phyloP scores from a whole-genome alignment of 2,888 invertebrate genomes.

The Catocala sponsa region DNA sequence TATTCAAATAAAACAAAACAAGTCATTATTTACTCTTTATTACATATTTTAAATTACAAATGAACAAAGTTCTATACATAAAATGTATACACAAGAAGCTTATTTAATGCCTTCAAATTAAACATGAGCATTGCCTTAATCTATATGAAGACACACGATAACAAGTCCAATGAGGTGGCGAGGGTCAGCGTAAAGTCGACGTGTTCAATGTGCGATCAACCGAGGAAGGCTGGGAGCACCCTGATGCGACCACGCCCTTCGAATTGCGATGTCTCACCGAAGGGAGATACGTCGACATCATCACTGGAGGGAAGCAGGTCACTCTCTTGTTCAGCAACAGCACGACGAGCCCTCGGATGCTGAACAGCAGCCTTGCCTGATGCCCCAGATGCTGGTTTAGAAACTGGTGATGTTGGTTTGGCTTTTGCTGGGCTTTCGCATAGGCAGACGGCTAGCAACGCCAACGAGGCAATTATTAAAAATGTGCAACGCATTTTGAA shows the following conservation, averaged over 20 bases:
- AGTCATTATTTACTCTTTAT: no score
- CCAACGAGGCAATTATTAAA: conserved; percentile 79
- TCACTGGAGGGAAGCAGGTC: conserved; percentile 74
- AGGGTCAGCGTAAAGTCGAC: background rate
- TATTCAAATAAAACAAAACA: no score
- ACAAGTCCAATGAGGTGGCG: background rate
- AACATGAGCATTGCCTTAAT: conserved; percentile 3
- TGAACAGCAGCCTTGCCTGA: conserved; percentile 74
- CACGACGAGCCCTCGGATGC: conserved; percentile 66
- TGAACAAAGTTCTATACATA: background rate
- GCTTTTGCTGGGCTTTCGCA: conserved; percentile 78
- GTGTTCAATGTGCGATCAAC: conserved; percentile 53
- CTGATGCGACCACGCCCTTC: conserved; percentile 75
- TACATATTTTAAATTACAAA: no score
- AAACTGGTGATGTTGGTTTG: conserved; percentile 82
- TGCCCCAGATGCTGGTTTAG: conserved; percentile 80
- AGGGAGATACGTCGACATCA: conserved; percentile 73
- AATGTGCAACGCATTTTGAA: conserved; percentile 80
- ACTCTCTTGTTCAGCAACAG: conserved; percentile 72
- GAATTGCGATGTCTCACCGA: conserved; percentile 70
- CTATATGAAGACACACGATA: background rate
- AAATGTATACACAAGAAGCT: conserved; percentile 23
- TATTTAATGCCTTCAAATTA: conserved; percentile 19
- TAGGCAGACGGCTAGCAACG: conserved; percentile 76
- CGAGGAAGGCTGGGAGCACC: conserved; percentile 80